phyloP scores from a whole-genome alignment of 2,888 invertebrate species.

The Ferrisia virgata region DNA sequence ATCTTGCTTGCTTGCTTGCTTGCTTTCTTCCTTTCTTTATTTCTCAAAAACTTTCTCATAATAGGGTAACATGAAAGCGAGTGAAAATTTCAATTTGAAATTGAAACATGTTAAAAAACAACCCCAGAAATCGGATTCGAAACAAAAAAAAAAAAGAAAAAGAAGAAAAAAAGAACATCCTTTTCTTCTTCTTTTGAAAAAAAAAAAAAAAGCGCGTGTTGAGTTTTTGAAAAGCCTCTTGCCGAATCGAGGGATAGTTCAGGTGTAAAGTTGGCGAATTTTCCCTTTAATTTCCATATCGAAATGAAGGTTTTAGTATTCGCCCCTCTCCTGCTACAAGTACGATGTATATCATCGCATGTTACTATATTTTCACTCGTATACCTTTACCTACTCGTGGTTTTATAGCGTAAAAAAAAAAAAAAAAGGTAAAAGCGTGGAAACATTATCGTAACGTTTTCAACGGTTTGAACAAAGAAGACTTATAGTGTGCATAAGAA shows the following conservation, averaged over 20 bases:
- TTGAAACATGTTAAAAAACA: slow-evolving; percentile 18
- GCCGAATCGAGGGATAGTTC: slow-evolving; percentile 9
- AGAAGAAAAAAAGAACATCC: neutral
- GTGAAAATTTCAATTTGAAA: slow-evolving; percentile 26
- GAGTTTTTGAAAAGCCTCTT: slow-evolving; percentile 8
- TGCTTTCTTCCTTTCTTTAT: neutral
- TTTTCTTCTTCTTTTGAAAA: neutral
- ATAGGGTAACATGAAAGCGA: slow-evolving; percentile 11
- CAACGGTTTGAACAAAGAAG: slow-evolving; percentile 11
- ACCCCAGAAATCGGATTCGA: slow-evolving; percentile 23
- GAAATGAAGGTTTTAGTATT: neutral
- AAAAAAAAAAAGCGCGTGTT: neutral
- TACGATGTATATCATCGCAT: neutral
- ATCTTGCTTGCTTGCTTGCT: neutral
- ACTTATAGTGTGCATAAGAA: slow-evolving; percentile 12
- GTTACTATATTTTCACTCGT: neutral
- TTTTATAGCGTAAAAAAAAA: neutral
- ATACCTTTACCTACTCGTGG: neutral
- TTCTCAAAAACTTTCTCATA: neutral
- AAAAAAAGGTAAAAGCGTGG: neutral
- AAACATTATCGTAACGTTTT: neutral
- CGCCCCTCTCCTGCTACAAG: neutral
- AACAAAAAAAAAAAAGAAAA: slow-evolving; percentile 1
- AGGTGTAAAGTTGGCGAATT: slow-evolving; percentile 27
- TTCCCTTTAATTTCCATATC: slow-evolving; percentile 25